Conservation (phyloP, 2,888 invertebrate genomes). For the Ecliptopera silaceata region DNA sequence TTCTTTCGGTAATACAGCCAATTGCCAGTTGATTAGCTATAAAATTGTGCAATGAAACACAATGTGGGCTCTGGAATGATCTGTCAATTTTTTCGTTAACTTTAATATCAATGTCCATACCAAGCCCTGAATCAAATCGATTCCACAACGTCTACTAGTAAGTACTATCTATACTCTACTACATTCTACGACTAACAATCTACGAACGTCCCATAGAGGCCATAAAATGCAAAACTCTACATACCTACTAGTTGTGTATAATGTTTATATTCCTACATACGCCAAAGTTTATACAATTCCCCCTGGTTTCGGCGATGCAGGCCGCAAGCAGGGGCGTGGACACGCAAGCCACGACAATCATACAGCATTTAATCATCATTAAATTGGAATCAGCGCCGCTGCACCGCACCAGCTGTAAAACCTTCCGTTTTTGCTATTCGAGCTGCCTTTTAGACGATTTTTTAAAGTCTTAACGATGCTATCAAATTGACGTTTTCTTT, state of each 20-base stretch:
- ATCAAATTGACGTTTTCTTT: constrained; percentile 28
- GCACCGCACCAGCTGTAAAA: constrained; percentile 55
- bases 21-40: constrained; percentile 46
- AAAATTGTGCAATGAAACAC: constrained; percentile 38
- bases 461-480: constrained; percentile 46
- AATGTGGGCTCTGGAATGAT: constrained; percentile 66
- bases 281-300: constrained; percentile 33
- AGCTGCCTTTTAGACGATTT: constrained; percentile 47
- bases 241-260: constrained; percentile 28
- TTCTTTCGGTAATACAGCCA: constrained; percentile 61
- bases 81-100: constrained; percentile 43
- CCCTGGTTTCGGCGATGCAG: constrained; percentile 30
- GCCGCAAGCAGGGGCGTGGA: constrained; percentile 35
- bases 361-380: constrained; percentile 81
- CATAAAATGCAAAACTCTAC: constrained; percentile 28
- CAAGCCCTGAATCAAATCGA: no score
- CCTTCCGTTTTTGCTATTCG: constrained; percentile 49
- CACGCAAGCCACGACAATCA: constrained; percentile 73
- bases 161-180: no score
- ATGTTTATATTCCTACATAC: constrained; percentile 21
- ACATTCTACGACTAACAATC: not conserved
- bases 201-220: constrained; percentile 10
- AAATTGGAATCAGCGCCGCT: constrained; percentile 73
- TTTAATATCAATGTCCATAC: constrained; percentile 14
- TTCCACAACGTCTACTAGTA: no score